These are phyloP conservation scores for Carposina sasakii DNA, from an alignment of 1,140 invertebrate species.

Conservation along the genomic window DNA sequence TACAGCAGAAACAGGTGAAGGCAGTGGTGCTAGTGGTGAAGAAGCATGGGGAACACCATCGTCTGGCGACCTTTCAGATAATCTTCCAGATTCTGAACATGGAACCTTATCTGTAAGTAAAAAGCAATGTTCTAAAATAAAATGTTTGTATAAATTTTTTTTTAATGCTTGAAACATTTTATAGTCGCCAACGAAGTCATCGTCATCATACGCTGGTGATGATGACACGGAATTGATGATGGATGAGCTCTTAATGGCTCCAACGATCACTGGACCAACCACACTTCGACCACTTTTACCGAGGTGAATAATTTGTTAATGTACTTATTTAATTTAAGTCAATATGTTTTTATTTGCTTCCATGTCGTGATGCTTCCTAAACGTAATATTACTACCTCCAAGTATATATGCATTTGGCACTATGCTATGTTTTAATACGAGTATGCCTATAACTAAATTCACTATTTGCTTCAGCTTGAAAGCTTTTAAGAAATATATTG, in stretches of 20 bases:
- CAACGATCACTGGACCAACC: constrained; percentile 77
- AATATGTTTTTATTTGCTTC: too few relatives aligned
- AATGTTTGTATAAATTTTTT: constrained; percentile 6
- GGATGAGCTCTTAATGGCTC: constrained; percentile 81
- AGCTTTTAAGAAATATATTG: too few relatives aligned
- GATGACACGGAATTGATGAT: constrained; percentile 82
- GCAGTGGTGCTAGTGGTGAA: constrained; percentile 85
- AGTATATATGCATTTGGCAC: too few relatives aligned
- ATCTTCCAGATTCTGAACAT: constrained; percentile 79
- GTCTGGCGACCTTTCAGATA: constrained; percentile 85
- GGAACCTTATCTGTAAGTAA: constrained; percentile 76
- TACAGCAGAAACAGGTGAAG: constrained; percentile 82
- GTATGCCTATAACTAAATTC: too few relatives aligned
- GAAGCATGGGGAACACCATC: constrained; percentile 91
- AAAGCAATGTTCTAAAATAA: neutral
- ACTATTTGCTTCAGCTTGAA: too few relatives aligned
- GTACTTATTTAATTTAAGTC: neutral
- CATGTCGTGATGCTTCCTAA: too few relatives aligned
- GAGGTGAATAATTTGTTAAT: constrained; percentile 51
- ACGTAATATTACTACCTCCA: too few relatives aligned
- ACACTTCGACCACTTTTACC: constrained; percentile 77
- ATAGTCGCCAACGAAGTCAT: constrained; percentile 77
- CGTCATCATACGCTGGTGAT: constrained; percentile 77
- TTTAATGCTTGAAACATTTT: too few relatives aligned
- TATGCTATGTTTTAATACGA: too few relatives aligned